These are phyloP conservation scores for Deroplatys truncata DNA, from an alignment of 2,888 invertebrate species.

Conservation along the genomic window DNA sequence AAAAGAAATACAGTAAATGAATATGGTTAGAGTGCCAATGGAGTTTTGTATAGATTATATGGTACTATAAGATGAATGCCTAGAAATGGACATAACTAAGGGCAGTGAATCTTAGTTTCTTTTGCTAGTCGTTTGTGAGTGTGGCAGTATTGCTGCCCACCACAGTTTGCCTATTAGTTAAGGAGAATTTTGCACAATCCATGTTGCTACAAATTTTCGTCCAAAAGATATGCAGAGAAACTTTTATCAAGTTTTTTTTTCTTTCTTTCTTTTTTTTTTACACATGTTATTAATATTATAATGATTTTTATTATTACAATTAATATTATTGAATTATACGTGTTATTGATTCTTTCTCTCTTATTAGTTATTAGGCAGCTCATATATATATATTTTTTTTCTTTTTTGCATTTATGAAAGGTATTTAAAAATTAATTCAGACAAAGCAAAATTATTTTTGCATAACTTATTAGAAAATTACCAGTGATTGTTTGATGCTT, in stretches of 20 bases:
- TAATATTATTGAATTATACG: conserved; percentile 14
- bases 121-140: conserved; percentile 25
- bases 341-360: conserved; percentile 23
- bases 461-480: not conserved
- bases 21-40: not conserved
- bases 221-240: conserved; percentile 13
- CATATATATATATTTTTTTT: not conserved
- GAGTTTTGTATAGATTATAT: not conserved
- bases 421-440: not conserved
- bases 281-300: conserved; percentile 25
- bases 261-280: not conserved
- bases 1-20: not conserved
- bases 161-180: conserved; percentile 27
- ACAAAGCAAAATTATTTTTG: not conserved
- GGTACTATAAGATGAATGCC: not conserved
- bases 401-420: not conserved
- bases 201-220: conserved; percentile 25
- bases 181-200: conserved; percentile 25
- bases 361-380: conserved; percentile 29
- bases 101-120: conserved; percentile 2
- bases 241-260: conserved; percentile 2
- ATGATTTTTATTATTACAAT: conserved; percentile 17
- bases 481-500: not conserved
- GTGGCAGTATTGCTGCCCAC: conserved; percentile 12
- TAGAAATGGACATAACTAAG: not conserved